Conservation (phyloP, 2,113 vertebrate species). For the Tachycineta bicolor region DNA sequence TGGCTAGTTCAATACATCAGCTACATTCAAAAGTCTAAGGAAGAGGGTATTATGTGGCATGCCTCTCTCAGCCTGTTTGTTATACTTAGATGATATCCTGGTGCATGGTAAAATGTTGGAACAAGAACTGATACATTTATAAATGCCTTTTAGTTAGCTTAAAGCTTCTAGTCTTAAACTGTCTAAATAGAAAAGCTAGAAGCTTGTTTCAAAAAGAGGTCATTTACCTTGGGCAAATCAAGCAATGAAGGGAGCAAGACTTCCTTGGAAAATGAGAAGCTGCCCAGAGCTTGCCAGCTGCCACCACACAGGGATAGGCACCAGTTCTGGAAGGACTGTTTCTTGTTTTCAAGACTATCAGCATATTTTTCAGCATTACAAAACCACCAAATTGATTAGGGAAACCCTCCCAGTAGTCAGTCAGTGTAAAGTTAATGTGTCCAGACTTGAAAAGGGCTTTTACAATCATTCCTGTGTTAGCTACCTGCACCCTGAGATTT, state of each 20-base stretch:
- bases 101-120: constrained; percentile 52
- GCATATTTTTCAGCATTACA: background rate
- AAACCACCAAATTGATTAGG: background rate
- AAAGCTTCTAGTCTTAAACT: constrained; percentile 15
- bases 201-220: constrained; percentile 8
- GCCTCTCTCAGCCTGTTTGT: constrained; percentile 70
- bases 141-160: constrained; percentile 57
- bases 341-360: background rate
- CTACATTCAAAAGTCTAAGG: constrained; percentile 57
- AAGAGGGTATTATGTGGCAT: constrained; percentile 53
- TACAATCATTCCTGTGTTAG: background rate
- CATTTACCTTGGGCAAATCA: constrained; percentile 35
- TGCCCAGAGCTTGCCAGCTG: background rate
- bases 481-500: background rate
- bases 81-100: constrained; percentile 61
- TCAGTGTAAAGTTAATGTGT: background rate
- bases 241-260: background rate
- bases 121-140: constrained; percentile 48
- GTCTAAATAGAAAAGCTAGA: constrained; percentile 11
- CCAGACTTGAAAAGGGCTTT: background rate
- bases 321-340: background rate
- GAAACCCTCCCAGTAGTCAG: background rate
- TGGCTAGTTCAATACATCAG: constrained; percentile 43
- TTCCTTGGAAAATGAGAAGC: background rate
- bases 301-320: fast-evolving